Evolutionary conservation across 2,797 vertebrate species (phyloP), one percentile per base, ranked within the genome.

Genomic region (Sibirionetta formosa): DNA sequence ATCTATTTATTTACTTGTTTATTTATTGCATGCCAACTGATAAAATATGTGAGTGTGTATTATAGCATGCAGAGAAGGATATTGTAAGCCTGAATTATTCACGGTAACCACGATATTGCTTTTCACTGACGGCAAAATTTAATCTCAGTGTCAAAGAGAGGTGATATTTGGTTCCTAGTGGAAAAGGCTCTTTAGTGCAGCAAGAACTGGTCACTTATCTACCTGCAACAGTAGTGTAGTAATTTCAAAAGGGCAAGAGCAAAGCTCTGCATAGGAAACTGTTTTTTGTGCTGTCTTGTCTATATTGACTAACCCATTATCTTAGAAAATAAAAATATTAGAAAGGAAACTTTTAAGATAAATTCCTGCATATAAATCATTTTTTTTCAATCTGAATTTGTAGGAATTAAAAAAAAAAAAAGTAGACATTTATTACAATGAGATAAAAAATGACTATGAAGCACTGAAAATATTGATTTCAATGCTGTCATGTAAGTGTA

Each of bases 121-220:
- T 73, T 96, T 80, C 58, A 48, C n/a, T 65, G 50, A 31, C 46
- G 69, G 14, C 14, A 95, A 76, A 92, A 79, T 84, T 88, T 84
- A 82, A 92, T 92, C 33, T 96, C 61, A 26, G 54, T 61, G 54
- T 88, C 78, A 73, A n/a, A 56, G 42, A 57, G 44, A 57, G n/a
- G 24, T 70, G 61, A 68, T 61, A 80, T 7, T n/a, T 60, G 70
- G 38, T 68, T 69, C 83, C 85, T 69, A 86, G 54, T 35, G n/a
- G 66, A 86, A 38, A 84, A 11, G 50, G 38, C 36, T 86, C 16
- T 90, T 84, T 87, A 15, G 13, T 80, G 54, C 48, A 79, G 71
- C 54, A 91, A 54, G n/a, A 68, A 56, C 4, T 78, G 44, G 60
- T 77, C 27, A 48, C 33, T 82, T 50, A 36, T 23, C n/a, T 93